Base-by-base conservation (phyloP, 2,113 vertebrate genomes). In the Paedocypris sp. region DNA sequence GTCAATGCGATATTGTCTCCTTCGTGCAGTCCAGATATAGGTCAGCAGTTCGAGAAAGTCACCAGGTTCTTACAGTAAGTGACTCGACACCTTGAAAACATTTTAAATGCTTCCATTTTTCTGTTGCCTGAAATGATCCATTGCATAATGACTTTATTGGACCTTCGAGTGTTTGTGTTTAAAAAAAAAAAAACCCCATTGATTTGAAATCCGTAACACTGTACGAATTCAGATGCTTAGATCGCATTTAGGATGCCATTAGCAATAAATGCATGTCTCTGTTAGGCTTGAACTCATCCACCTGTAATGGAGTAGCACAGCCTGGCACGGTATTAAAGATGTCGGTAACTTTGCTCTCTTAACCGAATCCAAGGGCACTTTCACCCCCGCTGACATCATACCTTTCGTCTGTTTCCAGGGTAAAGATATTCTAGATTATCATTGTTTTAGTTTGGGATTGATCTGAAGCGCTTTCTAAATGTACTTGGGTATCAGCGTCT, bases 1-100 rank as follows among this genome's bases (percentile, higher is more conserved):
- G n/a, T 75, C 73, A 61, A 50, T 9, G 26, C 33, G 11, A 28
- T 56, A 54, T 72, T 64, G 77, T 75, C 76, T 69, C 70, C 33
- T 52, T 39, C 51, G 61, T 63, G 75, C 73, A 73, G 16, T 32
- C 43, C 54, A 62, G 73, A 74, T 65, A 73, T 60, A 53, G 52
- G 56, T 59, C 53, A 28, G 57, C 45, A 64, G 51, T 73, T 49
- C 49, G 56, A 18, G 57, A 66, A 72, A 33, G 45, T 72, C 73
- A 70, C 66, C 54, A 59, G 42, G 53, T 23, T 43, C 57, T 61
- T 49, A 10, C 43, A 35, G 22, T 58, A 4, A 67, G 22, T 58
- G 61, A 65, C 64, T 66, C 47, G 50, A 54, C 54, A 39, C 69
- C 52, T 43, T 64, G 51, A 75, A 75, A 79, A 73, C 54, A 66